Evolutionary conservation across 2,113 vertebrate genomes (phyloP), one percentile per base, ranked within the genome.

Genomic region (Pedetes capensis): DNA sequence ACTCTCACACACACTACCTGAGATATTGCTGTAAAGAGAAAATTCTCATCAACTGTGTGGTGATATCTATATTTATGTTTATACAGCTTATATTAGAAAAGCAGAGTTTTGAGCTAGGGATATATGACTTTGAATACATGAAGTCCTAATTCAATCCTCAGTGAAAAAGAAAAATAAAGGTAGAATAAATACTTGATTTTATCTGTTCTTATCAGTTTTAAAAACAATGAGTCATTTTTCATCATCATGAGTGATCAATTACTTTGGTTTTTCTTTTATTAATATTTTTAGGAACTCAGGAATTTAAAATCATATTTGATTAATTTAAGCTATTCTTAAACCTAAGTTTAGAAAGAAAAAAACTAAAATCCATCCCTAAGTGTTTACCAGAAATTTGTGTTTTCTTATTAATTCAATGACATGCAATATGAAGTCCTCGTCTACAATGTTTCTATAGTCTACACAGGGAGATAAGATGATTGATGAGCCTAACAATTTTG

Each of bases 271-370:
- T 68, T 72, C 59, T 74, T 71, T 69, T n/a, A 96, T 71, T 89
- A 83, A 53, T 81, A 91, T 66, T 75, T 93, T 86, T 89, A 87
- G 53, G 68, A 93, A 86, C 27, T 84, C 6, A 25, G 20, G 11
- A 37, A 82, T 75, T 89, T 61, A 34, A 78, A 95, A 85, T 64
- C 68, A 71, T 63, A 89, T 80, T 74, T 78, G 13, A 49, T 69
- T 81, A 93, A 39, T 29, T 87, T 88, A 76, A 88, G 63, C n/a
- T 53, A 92, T 64, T 84, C 42, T 91, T 92, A 76, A 85, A 63
- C 32, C 49, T 85, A 81, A 3, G 7, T 76, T 95, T 85, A 72
- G 29, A 79, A 94, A 83, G 29, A 42, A 69, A 27, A 8, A 22
- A n/a, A n/a, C n/a, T n/a, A n/a, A 80, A 68, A 64, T 49, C 39